Conservation (phyloP, 2,113 vertebrate species). For the Hippocampus mohnikei region DNA sequence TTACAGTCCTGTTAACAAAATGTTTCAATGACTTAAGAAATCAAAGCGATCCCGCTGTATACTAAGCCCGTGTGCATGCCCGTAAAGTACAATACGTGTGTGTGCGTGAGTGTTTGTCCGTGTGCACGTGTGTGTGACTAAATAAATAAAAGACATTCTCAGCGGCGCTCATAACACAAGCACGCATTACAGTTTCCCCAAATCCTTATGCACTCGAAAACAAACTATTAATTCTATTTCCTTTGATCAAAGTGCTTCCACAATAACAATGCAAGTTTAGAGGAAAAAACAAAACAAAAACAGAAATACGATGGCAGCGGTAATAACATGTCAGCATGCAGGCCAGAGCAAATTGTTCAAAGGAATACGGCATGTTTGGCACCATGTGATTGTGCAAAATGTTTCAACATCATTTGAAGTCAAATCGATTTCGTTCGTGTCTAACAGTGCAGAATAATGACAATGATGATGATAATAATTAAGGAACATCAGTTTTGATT, state of each 20-base stretch:
- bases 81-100: slow-evolving; percentile 1
- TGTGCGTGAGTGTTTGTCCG: slow-evolving; percentile 13
- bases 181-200: slow-evolving; percentile 32
- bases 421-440: neutral
- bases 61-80: slow-evolving; percentile 26
- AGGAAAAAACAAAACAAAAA: slow-evolving; percentile 26
- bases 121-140: slow-evolving; percentile 15
- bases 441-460: neutral
- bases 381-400: slow-evolving; percentile 14
- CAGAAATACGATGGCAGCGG: slow-evolving; percentile 37
- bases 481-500: neutral
- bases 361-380: slow-evolving; percentile 6
- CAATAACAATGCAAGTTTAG: slow-evolving; percentile 37
- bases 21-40: slow-evolving; percentile 55
- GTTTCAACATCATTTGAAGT: slow-evolving; percentile 1
- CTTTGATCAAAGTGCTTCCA: slow-evolving; percentile 32
- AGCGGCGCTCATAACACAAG: slow-evolving; percentile 36
- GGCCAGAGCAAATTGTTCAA: slow-evolving; percentile 25
- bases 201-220: slow-evolving; percentile 15
- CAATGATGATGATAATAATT: neutral
- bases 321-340: slow-evolving; percentile 57
- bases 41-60: slow-evolving; percentile 22
- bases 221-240: slow-evolving; percentile 46
- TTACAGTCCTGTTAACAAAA: slow-evolving; percentile 69
- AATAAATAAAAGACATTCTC: slow-evolving; percentile 51